These are phyloP conservation scores for Calliphora vomitoria DNA, from an alignment of 2,888 invertebrate genomes.

Conservation along the genomic window DNA sequence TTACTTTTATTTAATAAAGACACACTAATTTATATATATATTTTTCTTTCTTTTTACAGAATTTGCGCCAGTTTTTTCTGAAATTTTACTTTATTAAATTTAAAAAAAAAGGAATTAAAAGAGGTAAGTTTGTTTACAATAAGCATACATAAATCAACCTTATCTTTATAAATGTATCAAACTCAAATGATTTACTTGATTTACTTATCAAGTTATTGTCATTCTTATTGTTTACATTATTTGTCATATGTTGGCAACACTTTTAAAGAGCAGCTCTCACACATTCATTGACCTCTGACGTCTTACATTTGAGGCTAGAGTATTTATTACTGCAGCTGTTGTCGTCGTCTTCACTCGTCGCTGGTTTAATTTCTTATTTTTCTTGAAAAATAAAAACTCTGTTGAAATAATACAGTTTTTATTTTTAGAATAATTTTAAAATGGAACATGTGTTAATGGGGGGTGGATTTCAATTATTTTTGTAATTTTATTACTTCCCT, in stretches of 20 bases:
- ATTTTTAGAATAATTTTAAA: constrained; percentile 6
- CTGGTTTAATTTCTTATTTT: not conserved
- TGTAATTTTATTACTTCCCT: not conserved
- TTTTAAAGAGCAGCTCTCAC: not conserved
- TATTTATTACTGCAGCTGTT: constrained; percentile 33
- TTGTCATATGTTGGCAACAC: constrained; percentile 4
- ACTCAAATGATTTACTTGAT: too few species aligned
- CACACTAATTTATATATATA: not conserved
- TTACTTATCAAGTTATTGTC: too few species aligned
- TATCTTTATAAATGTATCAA: too few species aligned
- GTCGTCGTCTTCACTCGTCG: constrained; percentile 6
- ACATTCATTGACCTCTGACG: constrained; percentile 28
- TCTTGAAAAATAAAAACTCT: not conserved
- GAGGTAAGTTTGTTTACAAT: constrained; percentile 49
- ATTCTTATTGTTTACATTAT: not conserved
- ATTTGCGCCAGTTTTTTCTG: constrained; percentile 64
- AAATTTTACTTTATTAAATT: constrained; percentile 60
- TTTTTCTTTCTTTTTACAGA: constrained; percentile 53
- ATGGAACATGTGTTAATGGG: constrained; percentile 18
- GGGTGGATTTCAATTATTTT: constrained; percentile 28
- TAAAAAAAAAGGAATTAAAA: constrained; percentile 68
- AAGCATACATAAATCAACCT: not conserved
- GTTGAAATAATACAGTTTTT: not conserved
- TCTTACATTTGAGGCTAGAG: not conserved
- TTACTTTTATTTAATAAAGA: not conserved